phyloP scores from a whole-genome alignment of 2,888 invertebrate species.

The Aspidiotus destructor region DNA sequence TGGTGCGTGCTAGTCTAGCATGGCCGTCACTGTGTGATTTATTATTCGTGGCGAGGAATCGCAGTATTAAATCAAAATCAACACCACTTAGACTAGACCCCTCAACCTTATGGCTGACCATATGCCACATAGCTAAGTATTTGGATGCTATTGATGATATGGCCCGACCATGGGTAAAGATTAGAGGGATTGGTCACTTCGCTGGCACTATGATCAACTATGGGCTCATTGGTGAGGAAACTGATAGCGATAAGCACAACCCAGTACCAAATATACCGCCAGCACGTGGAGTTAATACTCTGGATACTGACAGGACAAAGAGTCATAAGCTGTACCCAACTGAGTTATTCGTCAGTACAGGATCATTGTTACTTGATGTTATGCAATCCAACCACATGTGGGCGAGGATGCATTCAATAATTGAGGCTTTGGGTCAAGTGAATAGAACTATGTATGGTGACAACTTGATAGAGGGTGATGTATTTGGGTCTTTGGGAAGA shows the following conservation, averaged over 20 bases:
- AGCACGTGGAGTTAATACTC: background rate
- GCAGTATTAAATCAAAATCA: background rate
- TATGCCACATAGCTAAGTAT: background rate
- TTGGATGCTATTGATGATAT: background rate
- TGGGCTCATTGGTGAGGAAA: background rate
- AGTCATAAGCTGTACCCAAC: background rate
- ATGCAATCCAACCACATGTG: background rate
- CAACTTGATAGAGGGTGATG: background rate
- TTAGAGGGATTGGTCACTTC: background rate
- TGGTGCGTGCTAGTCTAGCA: background rate
- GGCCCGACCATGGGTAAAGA: background rate
- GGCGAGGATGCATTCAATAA: background rate
- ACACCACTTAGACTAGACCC: background rate
- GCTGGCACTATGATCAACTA: background rate
- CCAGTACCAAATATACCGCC: background rate
- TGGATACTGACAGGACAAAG: no score
- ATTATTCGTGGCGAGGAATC: background rate
- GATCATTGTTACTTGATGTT: background rate
- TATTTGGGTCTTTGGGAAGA: background rate
- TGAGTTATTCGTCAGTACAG: background rate
- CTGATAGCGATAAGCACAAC: background rate
- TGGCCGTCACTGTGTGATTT: background rate
- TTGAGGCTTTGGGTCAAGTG: background rate
- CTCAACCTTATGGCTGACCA: background rate
- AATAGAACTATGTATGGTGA: background rate